phyloP scores from a whole-genome alignment of 2,113 vertebrate genomes.

The Ageneiosus marmoratus region DNA sequence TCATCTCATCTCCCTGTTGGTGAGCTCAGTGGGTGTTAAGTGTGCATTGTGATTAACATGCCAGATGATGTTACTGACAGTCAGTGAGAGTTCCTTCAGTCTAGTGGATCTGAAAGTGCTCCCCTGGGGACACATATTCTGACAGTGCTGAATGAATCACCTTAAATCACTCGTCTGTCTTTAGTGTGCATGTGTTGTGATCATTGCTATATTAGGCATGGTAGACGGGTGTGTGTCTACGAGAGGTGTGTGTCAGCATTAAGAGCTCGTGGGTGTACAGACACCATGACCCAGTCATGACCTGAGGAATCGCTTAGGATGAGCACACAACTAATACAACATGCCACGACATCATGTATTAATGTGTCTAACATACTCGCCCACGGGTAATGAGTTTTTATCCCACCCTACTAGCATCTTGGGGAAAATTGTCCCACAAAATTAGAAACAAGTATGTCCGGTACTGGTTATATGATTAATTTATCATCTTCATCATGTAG shows the following conservation, averaged over 20 bases:
- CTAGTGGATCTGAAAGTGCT: slow-evolving; percentile 4
- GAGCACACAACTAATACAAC: neutral
- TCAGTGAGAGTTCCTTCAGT: neutral
- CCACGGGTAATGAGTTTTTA: slow-evolving; percentile 27
- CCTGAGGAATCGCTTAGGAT: slow-evolving; percentile 7
- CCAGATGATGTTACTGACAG: slow-evolving; percentile 12
- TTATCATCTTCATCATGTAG: neutral
- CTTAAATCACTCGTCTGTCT: slow-evolving; percentile 26
- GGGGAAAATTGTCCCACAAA: slow-evolving; percentile 12
- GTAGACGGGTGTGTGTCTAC: slow-evolving; percentile 33
- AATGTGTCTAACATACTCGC: slow-evolving; percentile 24
- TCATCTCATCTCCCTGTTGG: slow-evolving; percentile 7
- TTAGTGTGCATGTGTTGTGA: slow-evolving; percentile 10
- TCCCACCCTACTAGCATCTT: slow-evolving; percentile 33
- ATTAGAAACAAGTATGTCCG: neutral
- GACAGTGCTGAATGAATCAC: neutral
- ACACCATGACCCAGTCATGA: neutral
- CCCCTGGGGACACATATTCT: slow-evolving; percentile 22
- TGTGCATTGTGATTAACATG: slow-evolving; percentile 26
- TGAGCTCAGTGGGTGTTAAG: slow-evolving; percentile 11
- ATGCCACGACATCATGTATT: slow-evolving; percentile 18
- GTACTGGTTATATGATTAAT: neutral
- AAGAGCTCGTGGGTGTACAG: slow-evolving; percentile 6
- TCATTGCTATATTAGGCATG: slow-evolving; percentile 42
- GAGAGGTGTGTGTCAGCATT: slow-evolving; percentile 32